Conservation (phyloP, 2,113 vertebrate genomes). For the Columbina picui region DNA sequence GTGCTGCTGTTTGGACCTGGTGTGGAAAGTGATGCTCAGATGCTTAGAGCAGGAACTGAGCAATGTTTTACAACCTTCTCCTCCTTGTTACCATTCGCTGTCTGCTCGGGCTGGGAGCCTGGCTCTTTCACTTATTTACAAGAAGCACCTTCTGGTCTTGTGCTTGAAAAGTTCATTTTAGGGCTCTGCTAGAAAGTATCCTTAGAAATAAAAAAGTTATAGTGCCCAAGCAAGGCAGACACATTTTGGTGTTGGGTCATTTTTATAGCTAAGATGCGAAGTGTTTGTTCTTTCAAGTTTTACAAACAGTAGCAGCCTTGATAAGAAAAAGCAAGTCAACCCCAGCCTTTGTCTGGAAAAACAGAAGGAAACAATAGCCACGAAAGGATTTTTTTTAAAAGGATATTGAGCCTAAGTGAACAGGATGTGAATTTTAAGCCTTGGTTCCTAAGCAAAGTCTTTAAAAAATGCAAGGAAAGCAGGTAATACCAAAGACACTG, state of each 20-base stretch:
- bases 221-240: not conserved
- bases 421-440: constrained; percentile 29
- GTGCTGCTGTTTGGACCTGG: not conserved
- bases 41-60: not conserved
- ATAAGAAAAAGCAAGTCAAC: not conserved
- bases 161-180: not conserved
- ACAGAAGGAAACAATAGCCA: constrained; percentile 27
- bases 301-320: not conserved
- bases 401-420: not conserved
- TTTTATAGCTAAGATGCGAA: not conserved
- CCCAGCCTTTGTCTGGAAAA: not conserved
- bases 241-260: not conserved
- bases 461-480: not conserved
- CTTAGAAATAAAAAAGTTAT: not conserved
- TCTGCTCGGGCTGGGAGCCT: not conserved
- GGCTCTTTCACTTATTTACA: not conserved
- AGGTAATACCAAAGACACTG: not conserved
- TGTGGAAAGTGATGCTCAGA: not conserved
- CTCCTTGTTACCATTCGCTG: not conserved
- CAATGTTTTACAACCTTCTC: not conserved
- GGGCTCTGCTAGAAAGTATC: not conserved
- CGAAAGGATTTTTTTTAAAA: not conserved
- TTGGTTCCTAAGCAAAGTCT: not conserved
- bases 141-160: not conserved
- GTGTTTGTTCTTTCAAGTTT: not conserved